Conservation (phyloP, 2,888 invertebrate genomes). For the Noctua comes region DNA sequence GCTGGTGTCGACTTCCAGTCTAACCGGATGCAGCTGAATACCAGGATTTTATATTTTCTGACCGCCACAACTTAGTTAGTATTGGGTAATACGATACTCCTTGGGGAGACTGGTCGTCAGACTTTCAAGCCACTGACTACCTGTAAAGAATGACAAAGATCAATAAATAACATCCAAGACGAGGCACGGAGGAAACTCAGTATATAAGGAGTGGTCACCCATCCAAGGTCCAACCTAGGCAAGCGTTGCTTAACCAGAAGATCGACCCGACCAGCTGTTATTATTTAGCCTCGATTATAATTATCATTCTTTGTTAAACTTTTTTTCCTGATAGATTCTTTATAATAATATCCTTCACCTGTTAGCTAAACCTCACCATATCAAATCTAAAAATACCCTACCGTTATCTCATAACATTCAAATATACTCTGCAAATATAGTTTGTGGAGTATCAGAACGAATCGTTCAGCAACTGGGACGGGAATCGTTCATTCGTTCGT, state of each 20-base stretch:
- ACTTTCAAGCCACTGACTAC: too few species aligned
- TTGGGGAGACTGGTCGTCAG: neutral
- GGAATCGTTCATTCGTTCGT: constrained; percentile 68
- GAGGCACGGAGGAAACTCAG: neutral
- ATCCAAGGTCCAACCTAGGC: neutral
- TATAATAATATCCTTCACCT: neutral
- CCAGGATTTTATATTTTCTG: neutral
- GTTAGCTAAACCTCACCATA: neutral
- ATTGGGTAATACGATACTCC: neutral
- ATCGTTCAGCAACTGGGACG: constrained; percentile 58
- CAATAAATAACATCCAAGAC: too few species aligned
- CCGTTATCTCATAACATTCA: constrained; percentile 51
- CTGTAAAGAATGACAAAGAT: too few species aligned
- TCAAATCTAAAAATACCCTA: constrained; percentile 4
- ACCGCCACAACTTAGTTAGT: neutral
- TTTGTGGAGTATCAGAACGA: constrained; percentile 58
- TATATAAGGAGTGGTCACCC: neutral
- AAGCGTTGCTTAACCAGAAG: neutral
- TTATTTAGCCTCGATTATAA: neutral
- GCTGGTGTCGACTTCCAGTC: neutral
- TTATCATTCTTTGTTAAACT: neutral
- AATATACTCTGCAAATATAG: constrained; percentile 56
- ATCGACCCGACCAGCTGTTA: neutral
- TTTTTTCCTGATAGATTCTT: neutral
- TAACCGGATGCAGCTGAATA: neutral